These are phyloP conservation scores for Drosophila kuntzei DNA, from an alignment of 2,888 invertebrate species.

Conservation along the genomic window DNA sequence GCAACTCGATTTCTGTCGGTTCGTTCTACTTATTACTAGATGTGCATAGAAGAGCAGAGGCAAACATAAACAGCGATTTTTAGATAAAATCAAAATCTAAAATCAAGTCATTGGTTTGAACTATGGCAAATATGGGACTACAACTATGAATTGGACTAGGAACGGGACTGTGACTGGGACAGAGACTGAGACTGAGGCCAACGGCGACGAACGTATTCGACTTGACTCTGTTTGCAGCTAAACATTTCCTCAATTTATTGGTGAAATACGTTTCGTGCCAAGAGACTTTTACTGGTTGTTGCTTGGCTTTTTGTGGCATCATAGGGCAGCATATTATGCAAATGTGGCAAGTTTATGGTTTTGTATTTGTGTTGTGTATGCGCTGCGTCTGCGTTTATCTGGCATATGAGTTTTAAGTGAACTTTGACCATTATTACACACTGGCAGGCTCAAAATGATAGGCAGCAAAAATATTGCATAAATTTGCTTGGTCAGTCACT, in stretches of 20 bases:
- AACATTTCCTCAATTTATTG: conserved; percentile 77
- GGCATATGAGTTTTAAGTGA: conserved; percentile 65
- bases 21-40: neutral
- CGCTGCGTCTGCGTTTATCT: conserved; percentile 37
- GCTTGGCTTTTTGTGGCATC: conserved; percentile 51
- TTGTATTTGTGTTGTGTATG: conserved; percentile 23
- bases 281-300: conserved; percentile 55
- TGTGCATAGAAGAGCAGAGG: conserved; percentile 3
- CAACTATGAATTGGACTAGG: neutral
- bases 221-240: conserved; percentile 28
- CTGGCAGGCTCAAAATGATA: conserved; percentile 5
- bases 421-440: conserved; percentile 57
- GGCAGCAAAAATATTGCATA: conserved; percentile 60
- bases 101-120: conserved; percentile 59
- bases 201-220: conserved; percentile 1
- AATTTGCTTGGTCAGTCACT: conserved; percentile 42
- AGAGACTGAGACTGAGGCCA: neutral
- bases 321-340: conserved; percentile 62
- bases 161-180: neutral
- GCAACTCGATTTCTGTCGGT: neutral
- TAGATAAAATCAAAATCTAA: conserved; percentile 52
- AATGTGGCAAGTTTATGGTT: conserved; percentile 76
- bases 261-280: conserved; percentile 73
- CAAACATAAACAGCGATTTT: conserved; percentile 39
- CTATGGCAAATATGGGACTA: conserved; percentile 39